Evolutionary conservation across 2,888 invertebrate species (phyloP), one percentile per base, ranked within the genome.

Genomic region (Yponomeuta evonymella): DNA sequence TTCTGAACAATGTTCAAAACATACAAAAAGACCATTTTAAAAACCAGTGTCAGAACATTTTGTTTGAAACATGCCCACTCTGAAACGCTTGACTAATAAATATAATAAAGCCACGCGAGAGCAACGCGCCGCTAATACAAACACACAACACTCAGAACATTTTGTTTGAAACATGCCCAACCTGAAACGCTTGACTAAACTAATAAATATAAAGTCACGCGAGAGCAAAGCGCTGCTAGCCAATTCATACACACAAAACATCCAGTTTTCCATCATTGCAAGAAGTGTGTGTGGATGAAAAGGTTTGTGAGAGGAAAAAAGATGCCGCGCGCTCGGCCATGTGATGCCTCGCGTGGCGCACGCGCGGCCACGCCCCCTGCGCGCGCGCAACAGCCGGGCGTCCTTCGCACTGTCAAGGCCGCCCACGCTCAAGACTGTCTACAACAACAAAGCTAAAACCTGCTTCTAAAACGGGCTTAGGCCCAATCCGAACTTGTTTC

Each of bases 401-500:
- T 89, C 89, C 90, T 89, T 89, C 87, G 79, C 77, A 72, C 79
- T 82, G 84, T 87, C 89, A 89, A 90, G 90, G 90, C 86, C 89
- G 85, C 84, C 87, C 82, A 87, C 88, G 82, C 84, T 58, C 30
- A 58, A 48, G 29, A 33, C 30, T 43, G 78, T 76, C 79, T 78
- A 77, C 78, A 63, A 70, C 63, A 62, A 36, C 36, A 76, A 79
- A 76, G 75, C 76, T 77, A 80, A 84, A 86, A 84, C 83, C 81
- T 86, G 80, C 81, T 77, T 77, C 77, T 69, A 77, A 72, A 72
- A 58, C 73, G 71, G 67, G 51, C 51, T 58, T 58, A 58, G 51
- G 15, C 51, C 51, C 15, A 58, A 58, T 58, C 15, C 15, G 15
- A 15, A 58, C 51, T 15, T 12, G 51, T 58, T 58, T 12, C 51